Percentiles rank a stretch among this genome's conserved stretches.
Evolutionary conservation across 2,113 vertebrate genomes (phyloP).

Genomic region (Vidua macroura): DNA sequence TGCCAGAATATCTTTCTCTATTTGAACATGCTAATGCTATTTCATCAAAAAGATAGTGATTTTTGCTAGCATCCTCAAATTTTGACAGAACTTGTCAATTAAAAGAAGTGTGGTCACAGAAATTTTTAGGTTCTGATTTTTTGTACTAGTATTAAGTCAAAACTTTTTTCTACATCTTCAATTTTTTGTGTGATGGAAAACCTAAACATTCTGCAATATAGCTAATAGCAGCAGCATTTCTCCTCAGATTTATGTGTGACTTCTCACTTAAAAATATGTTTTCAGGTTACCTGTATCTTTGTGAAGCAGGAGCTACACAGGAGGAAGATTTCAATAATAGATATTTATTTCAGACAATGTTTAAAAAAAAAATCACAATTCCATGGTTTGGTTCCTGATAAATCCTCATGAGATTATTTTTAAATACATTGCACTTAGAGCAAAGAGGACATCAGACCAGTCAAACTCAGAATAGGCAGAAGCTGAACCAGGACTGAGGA

Average conservation of each 20-base stretch:
- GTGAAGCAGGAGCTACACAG: background rate
- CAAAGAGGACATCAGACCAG: background rate
- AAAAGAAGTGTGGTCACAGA: background rate
- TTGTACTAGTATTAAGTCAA: background rate
- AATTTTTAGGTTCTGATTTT: background rate
- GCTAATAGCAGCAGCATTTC: background rate
- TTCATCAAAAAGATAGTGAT: background rate
- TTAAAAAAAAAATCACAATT: background rate
- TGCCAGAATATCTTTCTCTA: background rate
- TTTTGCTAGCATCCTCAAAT: background rate
- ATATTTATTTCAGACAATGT: background rate
- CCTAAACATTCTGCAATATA: background rate
- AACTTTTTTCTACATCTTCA: background rate
- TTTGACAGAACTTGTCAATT: background rate
- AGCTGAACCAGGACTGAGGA: background rate
- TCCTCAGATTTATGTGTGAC: background rate
- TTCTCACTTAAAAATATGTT: background rate
- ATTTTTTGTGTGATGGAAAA: background rate
- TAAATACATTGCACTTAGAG: background rate
- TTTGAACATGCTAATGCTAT: background rate
- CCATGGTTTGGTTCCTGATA: background rate
- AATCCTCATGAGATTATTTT: background rate
- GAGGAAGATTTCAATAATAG: background rate
- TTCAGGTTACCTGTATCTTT: background rate
- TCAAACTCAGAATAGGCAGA: background rate